Evolutionary conservation across 1,140 invertebrate genomes (phyloP), one percentile per base, ranked within the genome.

Genomic region (Ceratosolen solmsi): DNA sequence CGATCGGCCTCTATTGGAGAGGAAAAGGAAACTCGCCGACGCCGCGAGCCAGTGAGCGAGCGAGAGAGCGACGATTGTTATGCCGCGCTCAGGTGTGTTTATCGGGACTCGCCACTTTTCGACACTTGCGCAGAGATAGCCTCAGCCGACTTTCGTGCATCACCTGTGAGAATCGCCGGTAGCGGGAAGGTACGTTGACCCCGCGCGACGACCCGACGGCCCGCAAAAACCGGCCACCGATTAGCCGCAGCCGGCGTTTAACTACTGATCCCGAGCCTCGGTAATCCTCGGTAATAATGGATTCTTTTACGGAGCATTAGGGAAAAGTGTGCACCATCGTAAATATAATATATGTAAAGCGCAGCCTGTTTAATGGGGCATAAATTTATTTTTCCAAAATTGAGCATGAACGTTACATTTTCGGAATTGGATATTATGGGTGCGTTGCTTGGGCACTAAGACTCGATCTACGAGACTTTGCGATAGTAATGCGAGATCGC

Each of bases 1-100:
- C 65, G 77, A 79, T 68, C 76, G 63, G 49, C 30, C 25, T 36
- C 25, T 51, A 33, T 41, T 17, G 0, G 41, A 33, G 38, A 36
- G 65, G 77, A 71, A 71, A 71, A 71, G 46, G 77, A 71, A 41
- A 54, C 65, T 49, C 41, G 51, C 72, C 25, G 41, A 13, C 17
- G 51, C 65, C 65, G 65, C 27, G 25, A 22, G 70, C 11, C 7
- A 38, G 30, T 5, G 70, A n/a, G 22, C 22, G 41, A 25, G 15
- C 22, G 36, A 20, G 17, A 7, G 49, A 74, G 36, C 27, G 15
- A 27, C 30, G 72, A 36, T 58, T 36, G 49, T 56, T 58, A 58
- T 20, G 11, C 46, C 22, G 68, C 20, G 68, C 60, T 65, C 60
- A 65, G 60, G 30, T 65, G 60, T 65, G 60, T 65, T 65, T 65